These are phyloP conservation scores for Sciurus niger DNA, from an alignment of 2,113 vertebrate species.

Conservation along the genomic window DNA sequence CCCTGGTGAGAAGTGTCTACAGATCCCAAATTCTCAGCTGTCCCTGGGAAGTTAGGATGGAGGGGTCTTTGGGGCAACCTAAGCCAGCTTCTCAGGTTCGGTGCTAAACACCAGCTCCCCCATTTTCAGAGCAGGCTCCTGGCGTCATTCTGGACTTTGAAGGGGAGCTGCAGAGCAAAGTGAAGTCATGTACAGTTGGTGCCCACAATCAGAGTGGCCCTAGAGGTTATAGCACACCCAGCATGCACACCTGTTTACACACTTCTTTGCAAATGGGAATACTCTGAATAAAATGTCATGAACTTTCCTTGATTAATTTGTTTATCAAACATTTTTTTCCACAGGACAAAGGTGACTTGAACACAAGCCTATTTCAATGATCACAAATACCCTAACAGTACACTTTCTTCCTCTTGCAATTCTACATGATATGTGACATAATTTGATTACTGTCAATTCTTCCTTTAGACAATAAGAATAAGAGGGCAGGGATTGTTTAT, in stretches of 20 bases:
- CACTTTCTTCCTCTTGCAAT: neutral
- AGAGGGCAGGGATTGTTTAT: neutral
- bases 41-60: neutral
- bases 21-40: neutral
- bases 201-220: neutral
- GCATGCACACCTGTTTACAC: neutral
- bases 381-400: neutral
- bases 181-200: neutral
- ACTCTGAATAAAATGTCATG: neutral
- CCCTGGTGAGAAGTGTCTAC: neutral
- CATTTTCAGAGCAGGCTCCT: neutral
- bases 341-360: neutral
- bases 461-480: neutral
- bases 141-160: slow-evolving; percentile 30
- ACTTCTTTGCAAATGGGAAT: neutral
- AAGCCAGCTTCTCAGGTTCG: neutral
- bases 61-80: neutral
- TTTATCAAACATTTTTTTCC: neutral
- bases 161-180: neutral
- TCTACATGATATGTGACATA: neutral
- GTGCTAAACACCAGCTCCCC: neutral
- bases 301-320: slow-evolving; percentile 9
- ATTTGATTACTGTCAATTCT: neutral
- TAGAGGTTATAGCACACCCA: neutral
- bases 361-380: neutral